Conservation (phyloP, 2,797 vertebrate genomes). For the Pteropus rufus region DNA sequence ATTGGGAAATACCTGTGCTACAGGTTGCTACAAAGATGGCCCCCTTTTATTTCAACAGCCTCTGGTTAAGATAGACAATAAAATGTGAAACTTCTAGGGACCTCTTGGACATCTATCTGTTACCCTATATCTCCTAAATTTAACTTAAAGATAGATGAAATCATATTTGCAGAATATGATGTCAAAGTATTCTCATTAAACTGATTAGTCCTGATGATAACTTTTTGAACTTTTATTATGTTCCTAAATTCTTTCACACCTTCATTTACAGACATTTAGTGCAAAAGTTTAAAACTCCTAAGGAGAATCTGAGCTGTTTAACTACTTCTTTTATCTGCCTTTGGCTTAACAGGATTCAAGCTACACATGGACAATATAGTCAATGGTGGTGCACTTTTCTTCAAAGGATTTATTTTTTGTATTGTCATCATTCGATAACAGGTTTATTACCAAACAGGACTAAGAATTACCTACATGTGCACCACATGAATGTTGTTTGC, state of each 20-base stretch:
- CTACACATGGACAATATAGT: not conserved
- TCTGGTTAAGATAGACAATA: slow-evolving; percentile 16
- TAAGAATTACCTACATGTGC: slow-evolving; percentile 26
- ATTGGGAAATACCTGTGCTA: slow-evolving; percentile 77
- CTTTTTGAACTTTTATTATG: not conserved
- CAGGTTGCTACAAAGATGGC: not conserved
- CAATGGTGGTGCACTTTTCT: not conserved
- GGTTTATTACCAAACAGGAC: slow-evolving; percentile 42
- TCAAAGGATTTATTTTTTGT: slow-evolving; percentile 43
- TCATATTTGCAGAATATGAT: not conserved
- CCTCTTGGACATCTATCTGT: not conserved
- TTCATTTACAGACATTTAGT: not conserved
- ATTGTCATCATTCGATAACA: slow-evolving; percentile 55
- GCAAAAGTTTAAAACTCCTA: not conserved
- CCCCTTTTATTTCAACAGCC: not conserved
- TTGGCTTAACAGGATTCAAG: slow-evolving; percentile 35
- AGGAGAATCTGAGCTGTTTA: not conserved
- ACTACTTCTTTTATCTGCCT: not conserved
- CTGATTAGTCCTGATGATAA: not conserved
- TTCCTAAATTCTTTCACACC: not conserved
- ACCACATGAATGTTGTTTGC: slow-evolving; percentile 40
- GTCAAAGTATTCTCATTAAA: not conserved
- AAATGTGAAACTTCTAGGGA: not conserved
- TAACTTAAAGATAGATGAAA: not conserved
- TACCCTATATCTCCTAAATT: not conserved